Conservation (phyloP, 92 coral and sea anemone genomes). For the Palythoa grandiflora region DNA sequence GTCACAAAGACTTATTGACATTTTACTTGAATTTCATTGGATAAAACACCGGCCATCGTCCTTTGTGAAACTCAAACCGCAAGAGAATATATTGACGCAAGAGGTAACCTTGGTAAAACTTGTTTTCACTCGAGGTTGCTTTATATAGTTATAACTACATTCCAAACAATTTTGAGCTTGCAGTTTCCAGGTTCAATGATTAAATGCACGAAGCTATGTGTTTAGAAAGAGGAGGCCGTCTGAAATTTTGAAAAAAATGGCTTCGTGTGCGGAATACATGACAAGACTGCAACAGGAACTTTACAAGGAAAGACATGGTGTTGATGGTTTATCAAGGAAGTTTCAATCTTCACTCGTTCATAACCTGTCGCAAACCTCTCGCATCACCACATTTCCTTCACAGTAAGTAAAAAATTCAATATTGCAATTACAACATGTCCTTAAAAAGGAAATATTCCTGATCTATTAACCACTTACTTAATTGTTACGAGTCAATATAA, state of each 20-base stretch:
- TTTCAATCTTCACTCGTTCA: conserved; percentile 80
- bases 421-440: background rate
- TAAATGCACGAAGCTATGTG: background rate
- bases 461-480: background rate
- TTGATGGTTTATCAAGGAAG: conserved; percentile 74
- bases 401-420: conserved; percentile 59
- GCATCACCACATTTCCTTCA: conserved; percentile 83
- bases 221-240: background rate
- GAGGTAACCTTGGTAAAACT: conserved; percentile 69
- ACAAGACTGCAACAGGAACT: conserved; percentile 81
- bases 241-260: conserved; percentile 49
- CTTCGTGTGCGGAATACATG: conserved; percentile 57
- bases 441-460: background rate
- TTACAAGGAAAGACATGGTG: conserved; percentile 82
- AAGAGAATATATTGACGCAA: conserved; percentile 47
- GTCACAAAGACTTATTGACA: background rate
- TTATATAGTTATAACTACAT: background rate
- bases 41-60: background rate
- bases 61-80: conserved; percentile 57
- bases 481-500: background rate
- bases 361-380: conserved; percentile 59
- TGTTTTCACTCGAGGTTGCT: conserved; percentile 32
- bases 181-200: background rate
- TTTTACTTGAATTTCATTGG: conserved; percentile 38
- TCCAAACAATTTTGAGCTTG: background rate